These are phyloP conservation scores for Hirundichthys speculiger DNA, from an alignment of 2,113 vertebrate species.

Conservation along the genomic window DNA sequence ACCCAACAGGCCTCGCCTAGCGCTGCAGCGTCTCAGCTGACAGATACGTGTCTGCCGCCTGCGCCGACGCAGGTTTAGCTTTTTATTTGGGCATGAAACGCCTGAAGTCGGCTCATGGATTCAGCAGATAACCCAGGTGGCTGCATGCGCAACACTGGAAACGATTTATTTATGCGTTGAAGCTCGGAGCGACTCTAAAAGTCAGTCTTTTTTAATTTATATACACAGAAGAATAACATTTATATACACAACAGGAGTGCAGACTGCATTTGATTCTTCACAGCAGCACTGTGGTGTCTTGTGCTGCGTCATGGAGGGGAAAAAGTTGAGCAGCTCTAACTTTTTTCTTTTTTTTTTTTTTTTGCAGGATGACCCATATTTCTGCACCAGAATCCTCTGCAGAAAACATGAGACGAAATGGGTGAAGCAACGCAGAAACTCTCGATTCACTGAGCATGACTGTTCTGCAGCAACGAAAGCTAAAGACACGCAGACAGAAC, in stretches of 20 bases:
- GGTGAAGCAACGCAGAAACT: background rate
- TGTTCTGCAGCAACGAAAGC: too few species aligned
- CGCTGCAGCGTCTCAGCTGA: constrained; percentile 13
- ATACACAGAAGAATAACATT: background rate
- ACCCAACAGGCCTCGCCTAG: constrained; percentile 31
- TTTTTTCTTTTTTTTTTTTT: background rate
- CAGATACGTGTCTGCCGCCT: too few species aligned
- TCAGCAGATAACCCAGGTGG: too few species aligned
- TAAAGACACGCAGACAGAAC: too few species aligned
- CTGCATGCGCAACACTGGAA: too few species aligned
- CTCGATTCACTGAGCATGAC: too few species aligned
- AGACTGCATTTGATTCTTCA: background rate
- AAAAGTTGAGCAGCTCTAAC: background rate
- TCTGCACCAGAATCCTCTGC: background rate
- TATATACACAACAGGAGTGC: background rate
- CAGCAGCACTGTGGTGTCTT: background rate
- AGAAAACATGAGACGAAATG: background rate
- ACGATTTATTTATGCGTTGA: too few species aligned
- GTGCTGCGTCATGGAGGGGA: background rate
- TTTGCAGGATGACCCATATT: background rate
- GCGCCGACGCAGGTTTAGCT: too few species aligned
- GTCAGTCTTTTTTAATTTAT: too few species aligned
- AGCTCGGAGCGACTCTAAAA: too few species aligned
- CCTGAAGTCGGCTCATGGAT: background rate
- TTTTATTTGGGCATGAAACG: background rate